Conservation (phyloP, 2,113 vertebrate species). For the Oreochromis tanganicae region DNA sequence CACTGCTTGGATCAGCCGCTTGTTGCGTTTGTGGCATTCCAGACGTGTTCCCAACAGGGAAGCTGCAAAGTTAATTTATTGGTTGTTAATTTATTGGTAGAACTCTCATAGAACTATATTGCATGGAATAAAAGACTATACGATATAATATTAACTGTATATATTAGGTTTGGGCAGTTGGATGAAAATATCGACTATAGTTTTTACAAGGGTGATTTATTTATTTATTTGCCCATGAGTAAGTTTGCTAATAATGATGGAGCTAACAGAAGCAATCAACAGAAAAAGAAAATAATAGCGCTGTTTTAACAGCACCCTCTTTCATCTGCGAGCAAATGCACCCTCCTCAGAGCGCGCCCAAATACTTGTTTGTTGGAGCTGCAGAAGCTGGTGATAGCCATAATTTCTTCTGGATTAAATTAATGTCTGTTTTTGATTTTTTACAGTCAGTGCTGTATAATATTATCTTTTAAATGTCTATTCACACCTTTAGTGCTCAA, state of each 20-base stretch:
- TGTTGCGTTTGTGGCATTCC: background rate
- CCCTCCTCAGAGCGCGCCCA: background rate
- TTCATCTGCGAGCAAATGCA: background rate
- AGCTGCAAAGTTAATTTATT: background rate
- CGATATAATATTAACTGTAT: accelerated
- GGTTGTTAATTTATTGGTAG: background rate
- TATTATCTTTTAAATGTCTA: background rate
- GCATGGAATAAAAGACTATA: background rate
- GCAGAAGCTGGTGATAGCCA: background rate
- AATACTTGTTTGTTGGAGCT: background rate
- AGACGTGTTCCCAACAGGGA: background rate
- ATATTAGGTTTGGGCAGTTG: background rate
- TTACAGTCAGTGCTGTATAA: background rate
- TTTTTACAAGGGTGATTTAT: background rate
- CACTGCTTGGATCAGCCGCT: background rate
- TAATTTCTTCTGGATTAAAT: background rate
- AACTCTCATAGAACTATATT: background rate
- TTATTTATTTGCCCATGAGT: background rate
- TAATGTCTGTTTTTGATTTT: background rate
- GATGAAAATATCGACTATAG: accelerated
- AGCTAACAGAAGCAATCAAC: background rate
- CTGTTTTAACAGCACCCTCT: background rate
- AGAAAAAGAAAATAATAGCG: background rate
- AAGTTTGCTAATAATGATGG: background rate
- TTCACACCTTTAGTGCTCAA: background rate